Conservation (phyloP, 2,888 invertebrate genomes). For the Drosophila nr. perissopoda region DNA sequence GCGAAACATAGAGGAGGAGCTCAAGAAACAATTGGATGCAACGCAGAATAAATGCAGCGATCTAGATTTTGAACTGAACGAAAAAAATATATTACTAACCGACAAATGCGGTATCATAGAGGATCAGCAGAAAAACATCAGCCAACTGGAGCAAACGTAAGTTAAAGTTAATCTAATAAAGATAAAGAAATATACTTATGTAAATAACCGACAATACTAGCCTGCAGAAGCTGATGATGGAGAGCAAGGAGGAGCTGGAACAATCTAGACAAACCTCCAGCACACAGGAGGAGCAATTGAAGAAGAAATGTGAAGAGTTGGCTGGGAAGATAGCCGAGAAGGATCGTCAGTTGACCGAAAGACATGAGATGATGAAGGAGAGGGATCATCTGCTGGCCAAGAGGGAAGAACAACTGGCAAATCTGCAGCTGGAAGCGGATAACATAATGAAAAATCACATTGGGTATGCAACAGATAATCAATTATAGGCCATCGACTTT, state of each 20-base stretch:
- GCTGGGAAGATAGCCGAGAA: background rate
- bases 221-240: background rate
- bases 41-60: background rate
- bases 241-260: background rate
- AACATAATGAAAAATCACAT: background rate
- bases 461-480: background rate
- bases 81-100: background rate
- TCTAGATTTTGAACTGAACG: too few relatives aligned
- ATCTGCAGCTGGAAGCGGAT: background rate
- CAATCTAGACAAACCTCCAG: background rate
- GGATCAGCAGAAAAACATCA: background rate
- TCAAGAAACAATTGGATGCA: background rate
- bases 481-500: background rate
- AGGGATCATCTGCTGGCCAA: slow-evolving; percentile 1
- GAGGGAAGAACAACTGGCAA: background rate
- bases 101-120: fast-evolving
- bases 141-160: background rate
- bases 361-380: background rate
- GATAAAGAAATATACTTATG: background rate
- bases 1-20: background rate
- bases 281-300: slow-evolving; percentile 4
- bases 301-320: slow-evolving; percentile 1
- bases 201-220: background rate
- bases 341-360: slow-evolving; percentile 17
- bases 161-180: background rate